Evolutionary conservation across 2,888 invertebrate species (phyloP), one percentile per base, ranked within the genome.

Genomic region (Scaptomyza tumidula): DNA sequence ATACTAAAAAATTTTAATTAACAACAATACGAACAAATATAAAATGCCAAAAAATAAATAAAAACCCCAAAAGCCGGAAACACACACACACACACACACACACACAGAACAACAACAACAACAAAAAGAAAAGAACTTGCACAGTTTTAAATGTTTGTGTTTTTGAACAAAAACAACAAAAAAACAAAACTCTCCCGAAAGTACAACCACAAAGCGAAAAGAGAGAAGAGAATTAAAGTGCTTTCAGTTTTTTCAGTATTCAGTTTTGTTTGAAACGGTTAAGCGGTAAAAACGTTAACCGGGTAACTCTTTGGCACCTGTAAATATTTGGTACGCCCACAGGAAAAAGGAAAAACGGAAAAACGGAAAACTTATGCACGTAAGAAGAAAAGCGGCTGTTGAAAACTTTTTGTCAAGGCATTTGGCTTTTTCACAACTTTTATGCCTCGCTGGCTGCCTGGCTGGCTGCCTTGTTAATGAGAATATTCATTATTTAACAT

Each of bases 401-500:
- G n/a, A 43, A 62, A 13, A 65, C 14, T 61, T 61, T 61, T 76
- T 61, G 44, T 48, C 33, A 41, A 43, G 63, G 73, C 68, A 77
- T 67, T 67, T 80, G 78, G 68, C 84, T 72, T 80, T 73, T 75
- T 68, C 39, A 14, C n/a, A 39, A 6, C 39, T n/a, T 72, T n/a
- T 72, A 64, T 63, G 2, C 31, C 27, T n/a, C 6, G 2, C 29
- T 70, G 82, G 50, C 54, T 76, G 37, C 6, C 1, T 33, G 9
- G 33, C 11, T 33, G 33, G 65, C 7, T 31, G 66, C 80, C 72
- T 80, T 80, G 86, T 61, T 86, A 86, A 86, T 86, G 85, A 80
- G 83, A 78, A 86, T 80, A 88, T 89, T 86, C 77, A 89, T 88
- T 86, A 88, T 88, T 88, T 84, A 89, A 78, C 88, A 89, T 88